phyloP scores from a whole-genome alignment of 2,113 vertebrate genomes.

The Calonectris borealis region DNA sequence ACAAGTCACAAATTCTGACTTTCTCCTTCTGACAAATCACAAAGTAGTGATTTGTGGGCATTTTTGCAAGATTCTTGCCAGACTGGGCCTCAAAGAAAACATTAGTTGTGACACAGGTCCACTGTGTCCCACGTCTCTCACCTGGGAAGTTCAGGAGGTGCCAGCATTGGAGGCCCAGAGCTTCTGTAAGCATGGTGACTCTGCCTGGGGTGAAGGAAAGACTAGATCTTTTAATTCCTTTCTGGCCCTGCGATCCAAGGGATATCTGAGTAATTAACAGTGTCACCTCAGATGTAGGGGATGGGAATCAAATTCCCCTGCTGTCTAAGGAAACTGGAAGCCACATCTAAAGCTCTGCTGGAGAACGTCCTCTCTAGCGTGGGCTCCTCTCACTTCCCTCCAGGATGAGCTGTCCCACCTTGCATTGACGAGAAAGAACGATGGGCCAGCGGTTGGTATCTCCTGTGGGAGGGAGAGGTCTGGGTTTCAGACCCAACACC shows the following conservation, averaged over 20 bases:
- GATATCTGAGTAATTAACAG: neutral
- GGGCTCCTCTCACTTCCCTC: neutral
- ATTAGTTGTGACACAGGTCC: neutral
- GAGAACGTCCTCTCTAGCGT: neutral
- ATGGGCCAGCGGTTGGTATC: neutral
- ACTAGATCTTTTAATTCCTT: neutral
- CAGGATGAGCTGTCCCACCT: neutral
- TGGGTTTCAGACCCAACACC: neutral
- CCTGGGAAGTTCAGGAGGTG: neutral
- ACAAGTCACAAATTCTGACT: neutral
- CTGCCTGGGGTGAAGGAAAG: neutral
- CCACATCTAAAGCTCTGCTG: neutral
- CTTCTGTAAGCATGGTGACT: neutral
- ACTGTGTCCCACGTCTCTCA: neutral
- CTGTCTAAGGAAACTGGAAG: neutral
- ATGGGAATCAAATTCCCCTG: neutral
- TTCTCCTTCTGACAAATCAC: accelerated
- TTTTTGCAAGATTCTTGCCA: neutral
- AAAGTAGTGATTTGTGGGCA: neutral
- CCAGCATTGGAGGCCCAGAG: neutral
- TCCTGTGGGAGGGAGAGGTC: neutral
- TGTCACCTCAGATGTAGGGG: neutral
- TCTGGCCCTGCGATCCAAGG: neutral
- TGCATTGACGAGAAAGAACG: accelerated
- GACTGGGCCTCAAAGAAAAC: neutral